Conservation (phyloP, 92 coral and sea anemone species). For the Metridium senile region DNA sequence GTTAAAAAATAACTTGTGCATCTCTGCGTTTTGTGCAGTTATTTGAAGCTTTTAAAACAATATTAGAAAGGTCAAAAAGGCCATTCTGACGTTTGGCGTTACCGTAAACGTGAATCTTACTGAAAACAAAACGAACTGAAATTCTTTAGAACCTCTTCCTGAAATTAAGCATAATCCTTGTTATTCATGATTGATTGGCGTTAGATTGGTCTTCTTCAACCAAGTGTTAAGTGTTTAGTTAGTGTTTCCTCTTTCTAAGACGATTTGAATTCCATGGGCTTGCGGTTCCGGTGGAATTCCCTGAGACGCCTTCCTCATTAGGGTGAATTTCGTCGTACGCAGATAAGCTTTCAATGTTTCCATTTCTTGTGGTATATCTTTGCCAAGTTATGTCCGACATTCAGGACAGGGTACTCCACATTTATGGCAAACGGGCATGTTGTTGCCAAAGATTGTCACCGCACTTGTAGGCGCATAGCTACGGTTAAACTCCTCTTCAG, state of each 20-base stretch:
- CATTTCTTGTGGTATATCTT: conserved; percentile 32
- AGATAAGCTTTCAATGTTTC: conserved; percentile 19
- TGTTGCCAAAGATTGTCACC: conserved; percentile 23
- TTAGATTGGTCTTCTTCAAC: too few relatives aligned
- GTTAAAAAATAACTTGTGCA: too few relatives aligned
- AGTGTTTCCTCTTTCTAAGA: background rate
- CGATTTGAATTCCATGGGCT: background rate
- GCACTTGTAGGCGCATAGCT: conserved; percentile 9
- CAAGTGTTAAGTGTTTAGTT: too few relatives aligned
- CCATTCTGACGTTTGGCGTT: too few relatives aligned
- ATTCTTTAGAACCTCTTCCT: too few relatives aligned
- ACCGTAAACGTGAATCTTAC: too few relatives aligned
- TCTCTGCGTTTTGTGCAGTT: too few relatives aligned
- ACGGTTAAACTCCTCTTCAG: conserved; percentile 5
- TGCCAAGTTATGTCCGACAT: conserved; percentile 30
- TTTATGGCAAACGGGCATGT: conserved; percentile 38
- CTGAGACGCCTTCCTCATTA: background rate
- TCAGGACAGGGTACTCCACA: conserved; percentile 53
- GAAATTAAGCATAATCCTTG: too few relatives aligned
- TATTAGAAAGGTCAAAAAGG: too few relatives aligned
- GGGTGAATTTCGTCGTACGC: background rate
- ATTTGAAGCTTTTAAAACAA: too few relatives aligned
- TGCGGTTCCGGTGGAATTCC: background rate
- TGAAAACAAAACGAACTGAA: too few relatives aligned
- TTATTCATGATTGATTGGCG: too few relatives aligned